phyloP scores from a whole-genome alignment of 2,888 invertebrate species.

The Metallyticus violacea region DNA sequence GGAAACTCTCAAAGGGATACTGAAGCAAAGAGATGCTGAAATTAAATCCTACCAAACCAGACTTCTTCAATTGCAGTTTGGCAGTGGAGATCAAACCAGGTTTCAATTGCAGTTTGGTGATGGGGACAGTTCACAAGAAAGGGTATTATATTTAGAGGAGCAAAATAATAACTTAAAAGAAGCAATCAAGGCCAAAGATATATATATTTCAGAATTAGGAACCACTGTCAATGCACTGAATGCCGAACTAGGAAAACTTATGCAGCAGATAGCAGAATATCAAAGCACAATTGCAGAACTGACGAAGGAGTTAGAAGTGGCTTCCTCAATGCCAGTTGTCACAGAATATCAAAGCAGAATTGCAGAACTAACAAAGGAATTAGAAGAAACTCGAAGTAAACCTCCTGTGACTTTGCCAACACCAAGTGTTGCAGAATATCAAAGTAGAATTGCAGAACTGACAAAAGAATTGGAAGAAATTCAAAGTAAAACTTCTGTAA shows the following conservation, averaged over 20 bases:
- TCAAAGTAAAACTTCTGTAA: constrained; percentile 45
- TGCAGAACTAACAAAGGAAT: constrained; percentile 43
- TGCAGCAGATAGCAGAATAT: neutral
- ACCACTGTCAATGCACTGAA: constrained; percentile 10
- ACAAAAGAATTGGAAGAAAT: constrained; percentile 22
- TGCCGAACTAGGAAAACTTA: constrained; percentile 22
- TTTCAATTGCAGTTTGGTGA: constrained; percentile 36
- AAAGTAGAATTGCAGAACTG: no score
- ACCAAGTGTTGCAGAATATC: no score
- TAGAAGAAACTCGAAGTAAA: constrained; percentile 46
- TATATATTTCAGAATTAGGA: constrained; percentile 21
- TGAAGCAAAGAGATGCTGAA: constrained; percentile 48
- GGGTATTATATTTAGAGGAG: neutral
- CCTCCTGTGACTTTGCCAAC: no score
- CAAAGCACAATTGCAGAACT: neutral
- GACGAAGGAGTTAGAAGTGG: neutral
- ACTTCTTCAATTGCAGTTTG: constrained; percentile 37
- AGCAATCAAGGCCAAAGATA: constrained; percentile 6
- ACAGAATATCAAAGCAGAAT: neutral
- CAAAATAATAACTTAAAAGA: neutral
- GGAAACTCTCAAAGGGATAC: constrained; percentile 23
- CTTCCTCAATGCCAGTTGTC: neutral
- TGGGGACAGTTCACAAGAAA: neutral
- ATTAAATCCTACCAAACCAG: constrained; percentile 45
- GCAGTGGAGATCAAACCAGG: no score